Percentiles rank a stretch among this genome's conserved stretches.
These are phyloP conservation scores for Embiotoca jacksoni DNA, from an alignment of 2,113 vertebrate genomes.

Conservation along the genomic window DNA sequence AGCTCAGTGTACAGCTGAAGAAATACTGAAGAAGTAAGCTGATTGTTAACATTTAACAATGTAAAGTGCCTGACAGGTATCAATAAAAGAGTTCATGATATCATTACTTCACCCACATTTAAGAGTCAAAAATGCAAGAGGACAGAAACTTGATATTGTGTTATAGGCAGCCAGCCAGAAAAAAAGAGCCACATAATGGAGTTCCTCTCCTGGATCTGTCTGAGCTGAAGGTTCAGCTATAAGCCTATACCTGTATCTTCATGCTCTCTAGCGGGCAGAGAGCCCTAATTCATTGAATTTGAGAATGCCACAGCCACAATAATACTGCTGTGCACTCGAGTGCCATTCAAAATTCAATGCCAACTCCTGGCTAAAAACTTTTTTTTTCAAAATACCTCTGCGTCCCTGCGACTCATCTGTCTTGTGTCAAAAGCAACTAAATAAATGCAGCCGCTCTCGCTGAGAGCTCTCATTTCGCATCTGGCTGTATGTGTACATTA, in stretches of 20 bases:
- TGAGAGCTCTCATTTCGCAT: conserved; percentile 42
- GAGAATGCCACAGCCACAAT: conserved; percentile 74
- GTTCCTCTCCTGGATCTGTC: conserved; percentile 54
- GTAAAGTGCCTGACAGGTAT: conserved; percentile 34
- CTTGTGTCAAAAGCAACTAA: conserved; percentile 67
- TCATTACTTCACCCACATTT: conserved; percentile 41
- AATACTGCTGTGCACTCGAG: conserved; percentile 66
- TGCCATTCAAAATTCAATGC: conserved; percentile 40
- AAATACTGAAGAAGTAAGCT: conserved; percentile 1
- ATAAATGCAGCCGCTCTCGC: conserved; percentile 58
- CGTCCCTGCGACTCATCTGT: conserved; percentile 60
- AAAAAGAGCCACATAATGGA: conserved; percentile 49
- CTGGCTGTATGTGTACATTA: conserved; percentile 52
- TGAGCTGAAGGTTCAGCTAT: conserved; percentile 50
- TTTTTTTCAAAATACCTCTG: conserved; percentile 25
- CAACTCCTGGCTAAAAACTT: conserved; percentile 34
- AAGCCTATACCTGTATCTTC: conserved; percentile 52
- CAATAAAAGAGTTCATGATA: conserved; percentile 41
- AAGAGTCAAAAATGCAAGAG: conserved; percentile 51
- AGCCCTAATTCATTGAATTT: conserved; percentile 70
- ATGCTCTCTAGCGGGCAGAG: conserved; percentile 48
- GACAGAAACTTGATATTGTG: conserved; percentile 58
- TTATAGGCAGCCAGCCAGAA: conserved; percentile 58
- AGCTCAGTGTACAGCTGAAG: background rate
- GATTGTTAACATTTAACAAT: conserved; percentile 32